phyloP scores from a whole-genome alignment of 2,797 vertebrate genomes.

The Gallinago solitaria region DNA sequence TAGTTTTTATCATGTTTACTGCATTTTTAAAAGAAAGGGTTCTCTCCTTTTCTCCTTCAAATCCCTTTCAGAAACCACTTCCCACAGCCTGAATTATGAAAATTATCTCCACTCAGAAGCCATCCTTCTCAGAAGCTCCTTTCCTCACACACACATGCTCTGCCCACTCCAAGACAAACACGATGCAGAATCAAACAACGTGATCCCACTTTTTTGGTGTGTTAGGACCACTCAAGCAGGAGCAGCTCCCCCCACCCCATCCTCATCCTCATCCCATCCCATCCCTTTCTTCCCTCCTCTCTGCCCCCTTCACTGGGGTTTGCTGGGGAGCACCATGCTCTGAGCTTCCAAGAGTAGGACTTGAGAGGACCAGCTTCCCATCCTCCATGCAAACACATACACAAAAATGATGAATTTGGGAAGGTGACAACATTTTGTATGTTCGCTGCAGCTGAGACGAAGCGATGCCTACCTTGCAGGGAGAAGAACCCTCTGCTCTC shows the following conservation, averaged over 20 bases:
- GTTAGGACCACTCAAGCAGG: not conserved
- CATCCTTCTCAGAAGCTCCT: constrained; percentile 20
- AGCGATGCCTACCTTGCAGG: not conserved
- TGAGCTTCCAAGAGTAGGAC: not conserved
- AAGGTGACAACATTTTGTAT: not conserved
- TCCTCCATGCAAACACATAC: not conserved
- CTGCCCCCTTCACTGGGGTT: not conserved
- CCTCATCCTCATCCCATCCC: not conserved
- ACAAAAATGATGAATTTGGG: not conserved
- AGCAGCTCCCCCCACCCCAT: not conserved
- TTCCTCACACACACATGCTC: not conserved
- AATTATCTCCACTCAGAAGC: constrained; percentile 30
- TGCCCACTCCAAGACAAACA: constrained; percentile 22
- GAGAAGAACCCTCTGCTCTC: not conserved
- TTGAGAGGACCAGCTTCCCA: not conserved
- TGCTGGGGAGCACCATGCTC: not conserved
- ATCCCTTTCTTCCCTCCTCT: not conserved
- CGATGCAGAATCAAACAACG: not conserved
- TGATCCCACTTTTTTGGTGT: not conserved
- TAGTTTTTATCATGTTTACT: not conserved
- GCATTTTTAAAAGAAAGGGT: not conserved
- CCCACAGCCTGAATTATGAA: not conserved
- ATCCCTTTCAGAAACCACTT: constrained; percentile 34
- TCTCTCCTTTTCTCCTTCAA: not conserved
- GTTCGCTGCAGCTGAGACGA: fast-evolving